These are phyloP conservation scores for Thalpophila matura DNA, from an alignment of 2,888 invertebrate species.

Conservation along the genomic window DNA sequence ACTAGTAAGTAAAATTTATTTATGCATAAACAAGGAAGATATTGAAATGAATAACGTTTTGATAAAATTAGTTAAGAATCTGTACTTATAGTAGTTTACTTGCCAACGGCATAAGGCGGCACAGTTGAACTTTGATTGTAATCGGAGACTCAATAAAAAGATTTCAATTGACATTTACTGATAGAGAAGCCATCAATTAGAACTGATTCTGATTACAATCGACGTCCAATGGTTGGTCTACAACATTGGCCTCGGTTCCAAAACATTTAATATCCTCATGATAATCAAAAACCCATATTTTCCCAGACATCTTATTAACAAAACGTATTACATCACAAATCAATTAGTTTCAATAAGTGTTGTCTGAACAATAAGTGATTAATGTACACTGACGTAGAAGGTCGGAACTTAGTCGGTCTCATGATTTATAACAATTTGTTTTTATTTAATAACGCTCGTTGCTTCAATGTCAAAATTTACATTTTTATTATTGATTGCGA, in stretches of 20 bases:
- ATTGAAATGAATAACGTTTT: slow-evolving; percentile 4
- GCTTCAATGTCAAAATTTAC: slow-evolving; percentile 62
- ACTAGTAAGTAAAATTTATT: slow-evolving; percentile 5
- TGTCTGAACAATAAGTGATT: slow-evolving; percentile 61
- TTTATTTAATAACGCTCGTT: slow-evolving; percentile 60
- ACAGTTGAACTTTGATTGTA: slow-evolving; percentile 44
- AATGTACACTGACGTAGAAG: slow-evolving; percentile 57
- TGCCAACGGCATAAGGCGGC: slow-evolving; percentile 24
- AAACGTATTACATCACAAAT: slow-evolving; percentile 54
- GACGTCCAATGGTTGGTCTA: slow-evolving; percentile 3
- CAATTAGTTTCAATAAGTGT: slow-evolving; percentile 63
- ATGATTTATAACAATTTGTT: slow-evolving; percentile 61
- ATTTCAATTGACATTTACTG: slow-evolving; percentile 55
- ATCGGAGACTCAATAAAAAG: slow-evolving; percentile 46
- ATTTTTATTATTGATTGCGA: slow-evolving; percentile 56
- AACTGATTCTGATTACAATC: slow-evolving; percentile 41
- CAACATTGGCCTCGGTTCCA: slow-evolving; percentile 10
- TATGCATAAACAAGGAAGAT: slow-evolving; percentile 7
- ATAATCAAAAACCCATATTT: slow-evolving; percentile 30
- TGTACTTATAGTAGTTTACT: slow-evolving; percentile 19
- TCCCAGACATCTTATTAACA: slow-evolving; percentile 24
- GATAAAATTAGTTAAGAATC: slow-evolving; percentile 37
- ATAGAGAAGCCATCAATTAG: slow-evolving; percentile 52
- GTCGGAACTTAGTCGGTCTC: slow-evolving; percentile 44
- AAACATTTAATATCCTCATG: slow-evolving; percentile 24